Percentiles rank a stretch among this genome's conserved stretches.
phyloP scores from a whole-genome alignment of 2,888 invertebrate species.

The Oscheius myriophilus region DNA sequence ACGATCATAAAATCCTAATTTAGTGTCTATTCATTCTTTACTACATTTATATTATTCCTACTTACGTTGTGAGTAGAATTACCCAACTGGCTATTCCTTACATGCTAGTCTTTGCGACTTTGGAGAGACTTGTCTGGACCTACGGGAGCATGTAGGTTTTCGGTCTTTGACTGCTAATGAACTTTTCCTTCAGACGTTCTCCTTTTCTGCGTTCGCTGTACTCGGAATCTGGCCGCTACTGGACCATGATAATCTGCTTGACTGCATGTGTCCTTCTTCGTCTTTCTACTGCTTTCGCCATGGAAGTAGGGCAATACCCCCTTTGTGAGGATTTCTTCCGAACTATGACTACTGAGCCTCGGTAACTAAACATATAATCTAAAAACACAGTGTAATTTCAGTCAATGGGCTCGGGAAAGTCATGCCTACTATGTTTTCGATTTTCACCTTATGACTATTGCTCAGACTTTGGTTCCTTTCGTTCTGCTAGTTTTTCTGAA shows the following conservation, averaged over 20 bases:
- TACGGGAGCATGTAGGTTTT: conserved; percentile 42
- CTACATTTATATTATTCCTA: conserved; percentile 68
- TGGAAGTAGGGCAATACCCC: conserved; percentile 34
- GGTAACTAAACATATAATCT: conserved; percentile 15
- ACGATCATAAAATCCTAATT: conserved; percentile 16
- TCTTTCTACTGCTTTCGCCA: conserved; percentile 61
- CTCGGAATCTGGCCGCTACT: conserved; percentile 59
- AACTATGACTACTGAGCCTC: conserved; percentile 50
- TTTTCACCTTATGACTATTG: conserved; percentile 64
- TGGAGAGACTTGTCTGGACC: conserved; percentile 68
- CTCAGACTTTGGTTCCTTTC: conserved; percentile 68
- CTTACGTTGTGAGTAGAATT: conserved; percentile 55
- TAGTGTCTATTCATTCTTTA: conserved; percentile 64
- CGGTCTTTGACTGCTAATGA: not conserved
- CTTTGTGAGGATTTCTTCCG: conserved; percentile 64
- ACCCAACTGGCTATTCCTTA: conserved; percentile 67
- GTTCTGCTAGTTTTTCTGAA: conserved; percentile 60
- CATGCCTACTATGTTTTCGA: conserved; percentile 60
- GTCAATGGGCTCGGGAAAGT: conserved; percentile 36
- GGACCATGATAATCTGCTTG: conserved; percentile 57
- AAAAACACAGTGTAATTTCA: not conserved
- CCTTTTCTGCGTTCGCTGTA: conserved; percentile 58
- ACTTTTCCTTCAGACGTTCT: conserved; percentile 29
- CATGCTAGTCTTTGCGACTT: conserved; percentile 69
- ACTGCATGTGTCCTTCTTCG: conserved; percentile 54